These are phyloP conservation scores for Pammene aurita DNA, from an alignment of 2,888 invertebrate species.

Conservation along the genomic window DNA sequence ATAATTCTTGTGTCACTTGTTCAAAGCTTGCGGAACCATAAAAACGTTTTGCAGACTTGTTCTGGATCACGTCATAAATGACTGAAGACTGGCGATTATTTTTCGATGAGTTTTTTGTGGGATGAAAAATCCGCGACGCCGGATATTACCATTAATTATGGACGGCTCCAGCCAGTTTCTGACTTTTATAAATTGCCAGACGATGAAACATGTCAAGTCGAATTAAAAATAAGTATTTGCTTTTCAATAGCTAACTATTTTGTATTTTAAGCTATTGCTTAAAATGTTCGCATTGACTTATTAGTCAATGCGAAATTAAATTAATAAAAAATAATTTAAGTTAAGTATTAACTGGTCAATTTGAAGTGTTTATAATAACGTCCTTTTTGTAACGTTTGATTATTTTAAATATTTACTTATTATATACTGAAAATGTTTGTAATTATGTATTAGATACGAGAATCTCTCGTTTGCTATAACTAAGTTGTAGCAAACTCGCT, in stretches of 20 bases:
- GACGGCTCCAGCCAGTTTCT: conserved; percentile 65
- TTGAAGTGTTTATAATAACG: too few species aligned
- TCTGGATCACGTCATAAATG: conserved; percentile 66
- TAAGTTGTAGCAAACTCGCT: conserved; percentile 1
- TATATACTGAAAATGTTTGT: neutral
- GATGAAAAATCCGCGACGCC: conserved; percentile 72
- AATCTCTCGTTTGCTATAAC: too few species aligned
- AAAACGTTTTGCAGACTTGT: conserved; percentile 46
- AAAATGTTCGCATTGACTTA: too few species aligned
- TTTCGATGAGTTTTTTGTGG: conserved; percentile 70
- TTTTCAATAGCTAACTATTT: neutral
- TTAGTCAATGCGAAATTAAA: too few species aligned
- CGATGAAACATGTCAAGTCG: conserved; percentile 43
- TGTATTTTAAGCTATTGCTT: too few species aligned
- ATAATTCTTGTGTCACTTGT: neutral
- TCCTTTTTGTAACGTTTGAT: too few species aligned
- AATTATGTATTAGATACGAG: too few species aligned
- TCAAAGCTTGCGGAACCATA: conserved; percentile 9
- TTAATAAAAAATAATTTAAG: too few species aligned
- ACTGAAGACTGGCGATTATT: conserved; percentile 72
- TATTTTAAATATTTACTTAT: too few species aligned
- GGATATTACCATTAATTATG: conserved; percentile 83
- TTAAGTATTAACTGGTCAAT: too few species aligned
- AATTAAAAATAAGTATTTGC: conserved; percentile 27
- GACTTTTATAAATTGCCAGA: conserved; percentile 67